Conservation (phyloP, 1,140 invertebrate genomes). For the Scylla paramamosain region DNA sequence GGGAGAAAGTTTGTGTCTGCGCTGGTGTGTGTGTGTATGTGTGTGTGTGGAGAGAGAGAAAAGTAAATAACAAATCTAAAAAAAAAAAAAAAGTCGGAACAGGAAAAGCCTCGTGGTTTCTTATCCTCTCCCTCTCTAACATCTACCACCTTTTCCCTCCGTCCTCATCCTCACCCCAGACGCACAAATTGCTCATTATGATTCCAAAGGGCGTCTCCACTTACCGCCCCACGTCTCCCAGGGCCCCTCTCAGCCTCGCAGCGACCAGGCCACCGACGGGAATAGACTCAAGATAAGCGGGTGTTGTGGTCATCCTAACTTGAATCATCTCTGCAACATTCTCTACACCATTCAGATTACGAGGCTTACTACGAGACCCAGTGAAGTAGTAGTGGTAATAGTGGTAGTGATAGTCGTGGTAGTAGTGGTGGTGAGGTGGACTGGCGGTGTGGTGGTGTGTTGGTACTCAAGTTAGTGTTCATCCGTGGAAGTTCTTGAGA, state of each 20-base stretch:
- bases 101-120: not conserved
- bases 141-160: not conserved
- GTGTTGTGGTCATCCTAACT: not conserved
- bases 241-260: not conserved
- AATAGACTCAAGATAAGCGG: not conserved
- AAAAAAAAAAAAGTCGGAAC: too few species aligned
- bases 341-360: too few species aligned
- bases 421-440: not conserved
- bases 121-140: not conserved
- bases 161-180: not conserved
- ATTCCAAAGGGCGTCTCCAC: slow-evolving; percentile 17
- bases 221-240: not conserved
- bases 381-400: not conserved
- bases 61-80: too few species aligned
- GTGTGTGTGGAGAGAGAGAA: not conserved
- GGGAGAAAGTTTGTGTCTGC: not conserved
- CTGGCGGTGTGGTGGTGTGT: too few species aligned
- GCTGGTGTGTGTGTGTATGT: not conserved
- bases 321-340: too few species aligned
- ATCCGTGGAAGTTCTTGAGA: too few species aligned
- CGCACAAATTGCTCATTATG: slow-evolving; percentile 14
- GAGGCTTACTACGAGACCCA: too few species aligned
- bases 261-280: not conserved
- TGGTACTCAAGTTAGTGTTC: too few species aligned
- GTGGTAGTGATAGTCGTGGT: not conserved